A percentile compares a stretch with the other conserved stretches of the same genome.
Evolutionary conservation across 2,797 vertebrate species (phyloP).

Genomic region (Sebastes umbrosus): DNA sequence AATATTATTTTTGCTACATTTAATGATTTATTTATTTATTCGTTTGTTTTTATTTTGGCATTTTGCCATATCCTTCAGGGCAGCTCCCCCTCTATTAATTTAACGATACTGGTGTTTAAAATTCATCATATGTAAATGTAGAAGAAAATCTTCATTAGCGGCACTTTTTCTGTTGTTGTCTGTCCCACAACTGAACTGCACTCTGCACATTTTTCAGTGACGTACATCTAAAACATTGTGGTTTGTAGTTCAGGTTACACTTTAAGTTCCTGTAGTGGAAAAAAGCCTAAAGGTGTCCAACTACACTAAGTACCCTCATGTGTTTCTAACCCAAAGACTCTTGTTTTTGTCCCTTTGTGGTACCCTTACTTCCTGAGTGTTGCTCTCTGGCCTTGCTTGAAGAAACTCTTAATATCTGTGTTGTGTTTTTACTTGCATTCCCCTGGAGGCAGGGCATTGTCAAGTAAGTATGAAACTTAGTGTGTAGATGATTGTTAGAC

Average conservation of each 20-base stretch:
- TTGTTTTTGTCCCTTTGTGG: conserved; percentile 24
- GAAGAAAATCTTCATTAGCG: not conserved
- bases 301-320: not conserved
- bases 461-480: conserved; percentile 88
- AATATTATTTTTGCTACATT: too few relatives aligned
- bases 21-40: not conserved
- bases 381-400: conserved; percentile 26
- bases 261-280: not conserved
- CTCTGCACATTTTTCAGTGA: not conserved
- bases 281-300: not conserved
- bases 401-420: conserved; percentile 89
- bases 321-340: not conserved
- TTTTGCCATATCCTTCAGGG: not conserved
- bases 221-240: not conserved
- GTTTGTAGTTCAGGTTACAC: not conserved
- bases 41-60: too few relatives aligned
- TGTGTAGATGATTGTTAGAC: not conserved
- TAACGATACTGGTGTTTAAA: not conserved
- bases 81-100: not conserved
- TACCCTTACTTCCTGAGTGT: conserved; percentile 36
- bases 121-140: not conserved
- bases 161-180: not conserved
- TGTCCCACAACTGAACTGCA: not conserved
- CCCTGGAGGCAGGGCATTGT: conserved; percentile 98
- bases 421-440: conserved; percentile 97